These are phyloP conservation scores for Achroia grisella DNA, from an alignment of 1,140 invertebrate species.

Conservation along the genomic window DNA sequence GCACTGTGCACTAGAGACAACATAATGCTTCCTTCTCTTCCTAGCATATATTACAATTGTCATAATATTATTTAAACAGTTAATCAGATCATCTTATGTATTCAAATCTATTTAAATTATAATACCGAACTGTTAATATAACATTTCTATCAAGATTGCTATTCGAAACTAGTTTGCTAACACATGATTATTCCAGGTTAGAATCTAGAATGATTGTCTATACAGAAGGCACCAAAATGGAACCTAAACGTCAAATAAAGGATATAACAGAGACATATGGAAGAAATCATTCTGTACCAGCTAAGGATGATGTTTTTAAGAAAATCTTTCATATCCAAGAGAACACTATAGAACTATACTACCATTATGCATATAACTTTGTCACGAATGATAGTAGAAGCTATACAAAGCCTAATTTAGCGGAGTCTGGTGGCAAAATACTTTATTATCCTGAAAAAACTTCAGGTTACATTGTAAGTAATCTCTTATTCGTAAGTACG, in stretches of 20 bases:
- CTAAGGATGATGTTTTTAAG: conserved; percentile 77
- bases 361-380: conserved; percentile 80
- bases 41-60: too few relatives aligned
- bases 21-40: too few relatives aligned
- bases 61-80: too few relatives aligned
- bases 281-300: conserved; percentile 71
- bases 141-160: background rate
- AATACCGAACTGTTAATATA: conserved; percentile 53
- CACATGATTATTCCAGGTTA: conserved; percentile 27
- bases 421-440: conserved; percentile 78
- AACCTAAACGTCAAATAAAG: conserved; percentile 47
- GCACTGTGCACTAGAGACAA: too few relatives aligned
- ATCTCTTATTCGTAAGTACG: too few relatives aligned
- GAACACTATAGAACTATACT: conserved; percentile 78
- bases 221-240: conserved; percentile 40
- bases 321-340: conserved; percentile 77
- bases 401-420: conserved; percentile 78
- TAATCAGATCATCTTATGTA: too few relatives aligned
- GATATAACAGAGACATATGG: conserved; percentile 77
- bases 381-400: conserved; percentile 78
- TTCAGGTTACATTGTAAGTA: conserved; percentile 77
- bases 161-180: background rate
- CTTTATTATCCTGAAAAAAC: conserved; percentile 77
- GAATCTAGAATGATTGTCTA: conserved; percentile 47
- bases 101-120: too few relatives aligned